Evolutionary conservation across 2,888 invertebrate species (phyloP).

Genomic region (Lasius platythorax): DNA sequence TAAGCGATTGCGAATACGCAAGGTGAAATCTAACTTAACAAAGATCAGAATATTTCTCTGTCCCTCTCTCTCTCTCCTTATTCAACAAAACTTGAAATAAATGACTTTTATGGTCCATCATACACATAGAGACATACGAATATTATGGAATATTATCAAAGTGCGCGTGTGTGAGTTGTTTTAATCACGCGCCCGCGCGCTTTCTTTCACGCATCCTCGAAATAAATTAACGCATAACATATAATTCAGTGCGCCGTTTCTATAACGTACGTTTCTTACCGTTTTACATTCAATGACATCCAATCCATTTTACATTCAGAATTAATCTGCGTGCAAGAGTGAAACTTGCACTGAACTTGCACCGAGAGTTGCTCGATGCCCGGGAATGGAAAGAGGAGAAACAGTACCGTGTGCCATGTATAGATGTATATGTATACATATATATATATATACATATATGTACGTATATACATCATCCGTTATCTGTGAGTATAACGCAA

Average conservation of each 20-base stretch:
- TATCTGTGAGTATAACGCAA: conserved; percentile 59
- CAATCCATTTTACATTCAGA: conserved; percentile 15
- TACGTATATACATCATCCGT: conserved; percentile 62
- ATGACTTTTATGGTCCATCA: not conserved
- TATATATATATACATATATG: not conserved
- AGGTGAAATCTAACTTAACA: not conserved
- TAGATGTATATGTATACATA: not conserved
- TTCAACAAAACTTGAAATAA: not conserved
- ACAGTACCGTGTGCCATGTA: conserved; percentile 21
- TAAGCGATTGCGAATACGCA: conserved; percentile 9
- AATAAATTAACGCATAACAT: conserved; percentile 11
- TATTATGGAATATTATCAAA: not conserved
- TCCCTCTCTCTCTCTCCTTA: not conserved
- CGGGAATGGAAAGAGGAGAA: not conserved
- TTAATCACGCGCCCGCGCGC: conserved; percentile 48
- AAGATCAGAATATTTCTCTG: not conserved
- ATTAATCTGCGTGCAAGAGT: conserved; percentile 15
- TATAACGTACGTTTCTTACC: not conserved
- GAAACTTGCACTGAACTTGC: conserved; percentile 44
- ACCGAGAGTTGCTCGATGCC: conserved; percentile 13
- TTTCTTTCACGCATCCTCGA: conserved; percentile 14
- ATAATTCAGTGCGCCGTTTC: conserved; percentile 27
- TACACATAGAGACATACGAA: not conserved
- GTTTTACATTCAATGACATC: not conserved
- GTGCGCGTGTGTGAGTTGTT: conserved; percentile 22